Evolutionary conservation across 2,797 vertebrate genomes (phyloP), one percentile per base, ranked within the genome.

Genomic region (Halcyon chelicuti): DNA sequence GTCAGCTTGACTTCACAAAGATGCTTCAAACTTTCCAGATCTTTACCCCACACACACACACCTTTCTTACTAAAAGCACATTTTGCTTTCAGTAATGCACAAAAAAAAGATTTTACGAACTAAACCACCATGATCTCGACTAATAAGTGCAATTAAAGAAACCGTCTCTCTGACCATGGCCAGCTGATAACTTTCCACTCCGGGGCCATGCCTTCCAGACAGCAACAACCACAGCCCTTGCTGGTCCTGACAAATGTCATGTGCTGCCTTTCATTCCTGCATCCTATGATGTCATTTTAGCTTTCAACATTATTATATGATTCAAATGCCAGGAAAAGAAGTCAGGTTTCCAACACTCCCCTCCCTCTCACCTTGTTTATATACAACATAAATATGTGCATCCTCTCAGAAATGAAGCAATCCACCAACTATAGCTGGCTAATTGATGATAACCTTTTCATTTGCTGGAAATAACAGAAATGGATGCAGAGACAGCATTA

Each of bases 361-460:
- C 35, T 47, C 46, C 18, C 12, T 3, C 4, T 15, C 13, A 9
- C 54, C 65, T 66, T 76, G 35, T 47, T 86, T 63, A 47, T 51
- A 5, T 44, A 51, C 6, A 26, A 60, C 11, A 33, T 13, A 86
- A 84, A 42, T 16, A 90, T 6, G 22, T 10, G 42, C 33, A 90
- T 29, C 60, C 82, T 85, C 88, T 86, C 71, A 40, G 60, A 83
- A 91, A 91, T 15, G 13, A 78, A 85, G 19, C 2, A 72, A 92
- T 73, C 70, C 87, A 67, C 51, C 93, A 84, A 82, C 61, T n/a
- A 74, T 18, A 86, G 75, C 54, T 60, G 62, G 91, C 62, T 95
- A 97, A 94, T 79, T 68, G 63, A 94, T 55, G 83, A 35, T 62
- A 95, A 91, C 85, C 91, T 84, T 96, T 96, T 94, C 96, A 97